Evolutionary conservation across 2,888 invertebrate species (phyloP), one percentile per base, ranked within the genome.

Genomic region (Apamea epomidion): DNA sequence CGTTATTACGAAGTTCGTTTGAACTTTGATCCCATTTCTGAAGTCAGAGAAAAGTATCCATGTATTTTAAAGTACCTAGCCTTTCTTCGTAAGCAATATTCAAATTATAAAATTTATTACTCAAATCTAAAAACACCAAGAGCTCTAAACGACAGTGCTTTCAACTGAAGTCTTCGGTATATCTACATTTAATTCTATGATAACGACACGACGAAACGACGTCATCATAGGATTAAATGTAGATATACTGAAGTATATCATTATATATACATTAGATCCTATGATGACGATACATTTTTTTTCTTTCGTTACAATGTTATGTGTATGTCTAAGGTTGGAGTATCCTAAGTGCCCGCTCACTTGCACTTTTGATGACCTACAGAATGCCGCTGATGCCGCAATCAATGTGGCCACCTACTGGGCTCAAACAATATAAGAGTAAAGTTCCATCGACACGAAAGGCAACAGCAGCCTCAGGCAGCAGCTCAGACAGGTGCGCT

Each of bases 11-110:
- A 25, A 58, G 16, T 18, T 14, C 21, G n/a, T 65, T 65, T 21
- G 37, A 81, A 48, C 85, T 80, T 70, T 48, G 7, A 64, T 60
- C 42, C 32, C 58, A 18, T 51, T 29, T 60, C 25, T 65, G 12
- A 65, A 37, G 6, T 25, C 37, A 25, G 12, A 65, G 65, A 76
- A 42, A 45, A 83, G 21, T 42, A 42, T 21, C 42, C 2, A n/a
- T 62, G 3, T 48, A 48, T 48, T 16, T 48, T 48, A 48, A 48
- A 48, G 16, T 48, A 37, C 37, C 5, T 3, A 48, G 48, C 29
- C 21, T 65, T 37, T 76, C 8, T 51, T 8, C 18, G 29, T 25
- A 6, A 37, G 7, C 25, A 42, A 65, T 65, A 65, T 14, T 65
- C 37, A 42, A 25, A 65, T 25, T 1, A 21, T 1, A 64, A 64